Conservation (phyloP, 2,797 vertebrate species). For the Platyrinchus mystaceus region DNA sequence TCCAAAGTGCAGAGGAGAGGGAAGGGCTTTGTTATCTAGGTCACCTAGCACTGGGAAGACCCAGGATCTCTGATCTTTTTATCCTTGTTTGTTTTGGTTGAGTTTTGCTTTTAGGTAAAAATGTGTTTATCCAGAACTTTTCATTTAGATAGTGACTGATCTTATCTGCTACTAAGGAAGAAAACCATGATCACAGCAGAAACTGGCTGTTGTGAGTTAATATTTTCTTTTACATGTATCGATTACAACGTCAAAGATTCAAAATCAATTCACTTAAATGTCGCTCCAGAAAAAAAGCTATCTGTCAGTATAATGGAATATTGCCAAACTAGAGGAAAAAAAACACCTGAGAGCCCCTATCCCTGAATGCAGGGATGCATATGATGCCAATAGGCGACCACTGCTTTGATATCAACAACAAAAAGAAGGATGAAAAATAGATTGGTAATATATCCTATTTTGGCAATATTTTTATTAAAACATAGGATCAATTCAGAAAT, state of each 20-base stretch:
- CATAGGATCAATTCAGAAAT: not conserved
- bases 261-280: slow-evolving; percentile 50
- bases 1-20: not conserved
- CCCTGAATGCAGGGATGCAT: not conserved
- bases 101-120: not conserved
- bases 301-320: not conserved
- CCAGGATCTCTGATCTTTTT: not conserved
- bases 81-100: not conserved
- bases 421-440: not conserved
- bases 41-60: not conserved
- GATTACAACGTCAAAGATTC: slow-evolving; percentile 50
- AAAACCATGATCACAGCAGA: slow-evolving; percentile 26
- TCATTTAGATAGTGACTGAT: not conserved
- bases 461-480: not conserved
- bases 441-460: not conserved
- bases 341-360: not conserved
- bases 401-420: not conserved
- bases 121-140: not conserved
- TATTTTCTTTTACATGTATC: slow-evolving; percentile 17
- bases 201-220: slow-evolving; percentile 29
- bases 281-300: not conserved
- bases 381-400: not conserved
- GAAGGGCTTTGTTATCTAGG: not conserved
- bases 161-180: not conserved
- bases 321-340: not conserved